Percentiles rank a stretch among this genome's conserved stretches.
phyloP scores from a whole-genome alignment of 1,140 invertebrate species.

The Meteorus sp. region DNA sequence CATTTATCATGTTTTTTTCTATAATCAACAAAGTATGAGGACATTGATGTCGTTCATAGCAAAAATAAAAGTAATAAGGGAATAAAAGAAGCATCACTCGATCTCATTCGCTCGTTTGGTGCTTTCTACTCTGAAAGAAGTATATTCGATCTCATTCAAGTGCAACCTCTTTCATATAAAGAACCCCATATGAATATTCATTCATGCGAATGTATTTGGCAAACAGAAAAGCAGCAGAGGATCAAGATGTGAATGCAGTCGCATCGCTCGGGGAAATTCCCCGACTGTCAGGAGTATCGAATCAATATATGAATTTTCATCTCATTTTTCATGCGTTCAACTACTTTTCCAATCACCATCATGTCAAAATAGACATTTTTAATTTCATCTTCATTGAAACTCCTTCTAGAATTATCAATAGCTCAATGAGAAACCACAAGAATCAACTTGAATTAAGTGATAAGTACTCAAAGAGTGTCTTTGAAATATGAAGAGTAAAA shows the following conservation, averaged over 20 bases:
- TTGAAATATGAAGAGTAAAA: not conserved
- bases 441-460: no score
- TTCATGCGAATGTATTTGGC: not conserved
- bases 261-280: no score
- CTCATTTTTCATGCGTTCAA: no score
- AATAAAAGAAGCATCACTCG: slow-evolving; percentile 7
- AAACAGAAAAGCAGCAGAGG: not conserved
- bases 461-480: no score
- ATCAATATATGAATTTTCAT: no score
- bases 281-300: no score
- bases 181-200: slow-evolving; percentile 19
- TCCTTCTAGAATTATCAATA: no score
- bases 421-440: no score
- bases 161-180: slow-evolving; percentile 14
- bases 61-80: no score
- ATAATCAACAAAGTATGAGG: no score
- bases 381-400: not conserved
- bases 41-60: no score
- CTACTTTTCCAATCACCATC: not conserved
- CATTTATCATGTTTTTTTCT: not conserved
- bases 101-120: not conserved
- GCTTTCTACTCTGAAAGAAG: slow-evolving; percentile 20
- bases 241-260: not conserved
- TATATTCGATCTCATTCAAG: slow-evolving; percentile 25
- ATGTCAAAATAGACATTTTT: no score